Conservation (phyloP, 1,140 invertebrate species). For the Leptinotarsa undecemlineata region DNA sequence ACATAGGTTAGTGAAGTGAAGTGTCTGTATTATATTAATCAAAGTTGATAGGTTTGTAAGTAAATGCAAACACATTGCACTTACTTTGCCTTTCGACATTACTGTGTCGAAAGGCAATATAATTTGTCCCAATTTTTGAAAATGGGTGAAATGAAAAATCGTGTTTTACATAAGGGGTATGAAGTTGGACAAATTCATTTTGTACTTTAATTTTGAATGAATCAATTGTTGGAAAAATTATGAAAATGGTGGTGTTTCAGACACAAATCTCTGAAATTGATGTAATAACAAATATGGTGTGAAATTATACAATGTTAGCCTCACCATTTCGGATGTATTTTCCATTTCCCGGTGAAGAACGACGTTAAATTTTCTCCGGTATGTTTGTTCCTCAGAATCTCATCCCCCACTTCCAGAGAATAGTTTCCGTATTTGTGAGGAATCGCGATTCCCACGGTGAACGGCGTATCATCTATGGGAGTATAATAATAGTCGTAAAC, state of each 20-base stretch:
- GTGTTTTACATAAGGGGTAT: no score
- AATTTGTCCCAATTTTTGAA: no score
- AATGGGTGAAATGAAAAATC: no score
- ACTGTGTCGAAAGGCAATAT: no score
- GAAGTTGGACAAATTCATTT: no score
- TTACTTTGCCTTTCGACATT: no score
- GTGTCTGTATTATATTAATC: no score
- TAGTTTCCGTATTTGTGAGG: constrained; percentile 78
- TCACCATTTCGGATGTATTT: constrained; percentile 85
- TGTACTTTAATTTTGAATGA: no score
- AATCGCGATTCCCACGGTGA: constrained; percentile 80
- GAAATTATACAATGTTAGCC: not conserved
- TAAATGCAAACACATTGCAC: no score
- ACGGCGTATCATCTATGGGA: constrained; percentile 80
- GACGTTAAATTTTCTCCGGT: constrained; percentile 69
- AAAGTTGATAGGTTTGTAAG: no score
- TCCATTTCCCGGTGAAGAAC: constrained; percentile 76
- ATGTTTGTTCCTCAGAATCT: constrained; percentile 68
- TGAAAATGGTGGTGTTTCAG: not conserved
- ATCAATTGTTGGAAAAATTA: no score
- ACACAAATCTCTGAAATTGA: not conserved
- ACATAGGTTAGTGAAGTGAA: no score
- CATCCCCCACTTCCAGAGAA: constrained; percentile 72
- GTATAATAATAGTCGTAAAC: constrained; percentile 84
- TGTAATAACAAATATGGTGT: not conserved